A percentile compares a stretch with the other conserved stretches of the same genome.
Evolutionary conservation across 1,140 invertebrate species (phyloP).

Genomic region (Drosophila pseudoananassae): DNA sequence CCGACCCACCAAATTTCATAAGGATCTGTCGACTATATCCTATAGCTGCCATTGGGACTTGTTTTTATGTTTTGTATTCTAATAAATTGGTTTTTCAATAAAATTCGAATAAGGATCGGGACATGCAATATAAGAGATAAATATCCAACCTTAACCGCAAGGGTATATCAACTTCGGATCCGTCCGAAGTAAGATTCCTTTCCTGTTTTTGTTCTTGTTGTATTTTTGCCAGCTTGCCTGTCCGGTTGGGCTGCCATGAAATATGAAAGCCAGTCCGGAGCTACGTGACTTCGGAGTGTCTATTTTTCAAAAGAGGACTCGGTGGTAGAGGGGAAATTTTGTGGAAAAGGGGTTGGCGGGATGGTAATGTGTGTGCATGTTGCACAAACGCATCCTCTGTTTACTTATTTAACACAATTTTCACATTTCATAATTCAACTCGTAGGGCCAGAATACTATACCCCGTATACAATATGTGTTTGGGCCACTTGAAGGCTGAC

Average conservation of each 20-base stretch:
- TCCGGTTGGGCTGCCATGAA: slow-evolving; percentile 40
- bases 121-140: too few species aligned
- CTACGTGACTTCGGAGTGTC: slow-evolving; percentile 61
- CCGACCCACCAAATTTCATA: too few species aligned
- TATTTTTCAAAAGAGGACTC: slow-evolving; percentile 7
- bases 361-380: slow-evolving; percentile 14
- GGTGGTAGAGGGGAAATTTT: not conserved
- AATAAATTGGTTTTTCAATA: too few species aligned
- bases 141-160: too few species aligned
- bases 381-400: slow-evolving; percentile 65
- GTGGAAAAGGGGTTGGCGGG: not conserved
- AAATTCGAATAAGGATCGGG: too few species aligned
- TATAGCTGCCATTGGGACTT: too few species aligned
- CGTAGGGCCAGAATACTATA: slow-evolving; percentile 2
- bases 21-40: too few species aligned
- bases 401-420: slow-evolving; percentile 80
- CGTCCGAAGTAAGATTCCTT: too few species aligned
- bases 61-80: too few species aligned
- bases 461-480: not conserved
- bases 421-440: slow-evolving; percentile 72
- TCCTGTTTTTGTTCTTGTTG: too few species aligned
- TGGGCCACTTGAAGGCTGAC: slow-evolving; percentile 9
- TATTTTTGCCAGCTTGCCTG: slow-evolving; percentile 17
- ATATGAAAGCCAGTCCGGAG: slow-evolving; percentile 57
- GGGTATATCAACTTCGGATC: too few species aligned